Conservation (phyloP, 2,888 invertebrate genomes). For the Xylota segnis region DNA sequence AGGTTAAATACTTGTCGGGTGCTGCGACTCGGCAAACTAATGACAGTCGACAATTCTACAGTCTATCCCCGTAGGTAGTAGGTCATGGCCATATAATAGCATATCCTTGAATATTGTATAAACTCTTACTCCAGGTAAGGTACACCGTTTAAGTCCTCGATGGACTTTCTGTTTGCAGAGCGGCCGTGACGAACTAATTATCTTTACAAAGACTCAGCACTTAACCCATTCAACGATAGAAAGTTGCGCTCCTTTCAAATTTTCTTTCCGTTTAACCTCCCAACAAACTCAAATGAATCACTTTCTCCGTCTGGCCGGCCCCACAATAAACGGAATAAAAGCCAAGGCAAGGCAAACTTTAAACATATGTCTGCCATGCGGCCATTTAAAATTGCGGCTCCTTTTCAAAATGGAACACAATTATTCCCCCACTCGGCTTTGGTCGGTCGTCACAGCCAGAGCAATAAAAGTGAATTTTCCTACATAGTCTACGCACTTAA, state of each 20-base stretch:
- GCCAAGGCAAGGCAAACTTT: slow-evolving; percentile 38
- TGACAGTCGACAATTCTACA: no score
- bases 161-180: neutral
- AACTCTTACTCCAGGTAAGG: neutral
- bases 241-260: slow-evolving; percentile 1
- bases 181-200: neutral
- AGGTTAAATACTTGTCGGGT: no score
- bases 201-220: neutral
- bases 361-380: slow-evolving; percentile 46
- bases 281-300: slow-evolving; percentile 16
- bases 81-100: neutral
- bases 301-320: slow-evolving; percentile 50
- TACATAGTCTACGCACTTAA: slow-evolving; percentile 36
- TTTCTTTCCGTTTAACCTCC: slow-evolving; percentile 25
- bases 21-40: no score
- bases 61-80: neutral
- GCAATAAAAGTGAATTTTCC: slow-evolving; percentile 30
- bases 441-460: neutral
- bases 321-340: slow-evolving; percentile 39
- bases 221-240: neutral
- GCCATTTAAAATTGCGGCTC: slow-evolving; percentile 52
- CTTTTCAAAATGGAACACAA: slow-evolving; percentile 53
- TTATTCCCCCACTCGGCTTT: slow-evolving; percentile 30
- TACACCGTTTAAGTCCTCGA: neutral
- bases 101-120: neutral